Base-by-base conservation (phyloP, 92 coral and sea anemone genomes). In the Ricordea florida region DNA sequence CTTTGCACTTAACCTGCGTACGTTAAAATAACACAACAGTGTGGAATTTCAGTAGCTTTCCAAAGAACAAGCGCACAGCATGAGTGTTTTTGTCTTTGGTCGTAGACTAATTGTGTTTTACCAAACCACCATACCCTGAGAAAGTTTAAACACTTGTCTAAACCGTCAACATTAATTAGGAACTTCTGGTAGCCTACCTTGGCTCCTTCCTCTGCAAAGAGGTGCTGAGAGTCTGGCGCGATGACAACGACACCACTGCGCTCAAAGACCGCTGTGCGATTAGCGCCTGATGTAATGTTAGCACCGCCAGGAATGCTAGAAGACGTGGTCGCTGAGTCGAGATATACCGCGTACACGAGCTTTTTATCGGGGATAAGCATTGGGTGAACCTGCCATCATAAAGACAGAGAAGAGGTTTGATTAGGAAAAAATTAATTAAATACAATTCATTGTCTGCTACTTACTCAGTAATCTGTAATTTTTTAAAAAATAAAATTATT, bases 321-420 rank as follows among this genome's bases (percentile, higher is more conserved):
- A 37, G 93, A 30, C 6, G 98, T 83, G 11, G 69, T 64, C 0
- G 93, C 87, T 7, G 88, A 72, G 9, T 73, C 84, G 52, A 96
- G 27, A 57, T 86, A 83, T 28, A 96, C 78, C 20, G 99, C 89
- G 53, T 92, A 96, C 2, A 92, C 81, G 35, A 96, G 74, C 67
- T 76, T 89, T 32, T 60, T 59, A 36, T 81, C 72, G 17, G 99
- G 99, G 25, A 71, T 70, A 28, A 80, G 75, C 17, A 78, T 69
- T 33, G 97, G 99, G 5, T 73, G 70, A 6, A 90, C 93, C 98
- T 94, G n/a, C n/a, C n/a, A n/a, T n/a, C n/a, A n/a, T n/a, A n/a
- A n/a, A n/a, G n/a, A n/a, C n/a, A 59, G 51, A 50, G 36, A 43
- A 9, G 36, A 25, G n/a, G n/a, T n/a, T n/a, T n/a, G n/a, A n/a